Conservation (phyloP, 2,888 invertebrate genomes). For the Epirrhoe alternata region DNA sequence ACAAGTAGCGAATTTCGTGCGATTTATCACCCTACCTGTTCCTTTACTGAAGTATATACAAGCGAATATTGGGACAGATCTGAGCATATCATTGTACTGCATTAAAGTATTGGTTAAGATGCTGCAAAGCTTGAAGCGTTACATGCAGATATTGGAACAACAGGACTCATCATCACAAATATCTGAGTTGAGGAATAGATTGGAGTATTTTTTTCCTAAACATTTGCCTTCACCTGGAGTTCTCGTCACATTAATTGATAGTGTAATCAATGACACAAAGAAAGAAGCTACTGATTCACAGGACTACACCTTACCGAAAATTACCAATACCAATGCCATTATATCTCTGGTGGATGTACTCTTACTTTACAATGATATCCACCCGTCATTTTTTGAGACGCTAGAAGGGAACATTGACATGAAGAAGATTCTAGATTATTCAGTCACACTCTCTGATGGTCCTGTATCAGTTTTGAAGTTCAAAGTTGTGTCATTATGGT, state of each 20-base stretch:
- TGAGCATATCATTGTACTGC: constrained; percentile 75
- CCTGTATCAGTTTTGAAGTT: constrained; percentile 71
- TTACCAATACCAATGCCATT: constrained; percentile 64
- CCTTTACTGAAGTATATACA: constrained; percentile 78
- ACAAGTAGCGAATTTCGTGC: constrained; percentile 82
- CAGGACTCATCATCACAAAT: constrained; percentile 57
- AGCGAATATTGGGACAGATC: constrained; percentile 65
- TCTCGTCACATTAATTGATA: constrained; percentile 67
- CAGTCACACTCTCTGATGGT: constrained; percentile 59
- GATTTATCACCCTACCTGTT: constrained; percentile 79
- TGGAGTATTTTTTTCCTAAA: constrained; percentile 77
- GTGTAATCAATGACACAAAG: constrained; percentile 54
- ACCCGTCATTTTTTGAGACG: constrained; percentile 76
- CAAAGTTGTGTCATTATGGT: constrained; percentile 77
- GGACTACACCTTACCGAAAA: constrained; percentile 66
- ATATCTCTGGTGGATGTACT: constrained; percentile 70
- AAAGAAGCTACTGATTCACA: constrained; percentile 41
- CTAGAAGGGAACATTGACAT: constrained; percentile 76
- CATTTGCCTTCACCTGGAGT: constrained; percentile 70
- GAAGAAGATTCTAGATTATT: constrained; percentile 71
- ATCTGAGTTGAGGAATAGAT: constrained; percentile 66
- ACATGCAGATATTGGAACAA: constrained; percentile 80
- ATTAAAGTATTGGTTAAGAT: constrained; percentile 83
- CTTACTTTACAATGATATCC: constrained; percentile 72
- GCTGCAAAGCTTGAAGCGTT: constrained; percentile 79